Evolutionary conservation across 2,113 vertebrate species (phyloP), one percentile per base, ranked within the genome.

Genomic region (Platysteira castanea): DNA sequence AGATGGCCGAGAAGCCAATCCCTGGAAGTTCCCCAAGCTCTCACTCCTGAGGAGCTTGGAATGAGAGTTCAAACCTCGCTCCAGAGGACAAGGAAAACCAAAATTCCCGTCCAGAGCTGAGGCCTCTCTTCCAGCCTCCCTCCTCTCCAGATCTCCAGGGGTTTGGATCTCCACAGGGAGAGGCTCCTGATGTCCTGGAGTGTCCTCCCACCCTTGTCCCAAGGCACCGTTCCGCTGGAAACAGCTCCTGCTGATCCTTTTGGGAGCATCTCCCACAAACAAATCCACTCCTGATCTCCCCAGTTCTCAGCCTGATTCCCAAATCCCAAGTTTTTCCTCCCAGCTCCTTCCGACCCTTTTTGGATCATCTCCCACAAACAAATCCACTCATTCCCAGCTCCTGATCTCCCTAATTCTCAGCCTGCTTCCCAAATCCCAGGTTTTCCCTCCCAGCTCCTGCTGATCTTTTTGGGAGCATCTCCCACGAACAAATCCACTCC

Each of bases 341-440:
- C 2, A 3, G 5, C 6, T 26, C 46, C 13, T 7, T 2, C 1
- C 21, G 17, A 41, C 15, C 0, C 1, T 10, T 41, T 27, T 27
- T 46, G 46, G 35, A 77, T 1, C 16, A 22, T 2, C 8, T 41
- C 23, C 30, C 6, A 15, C 2, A 1, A 41, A 8, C 7, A 33
- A 77, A 77, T 2, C 35, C 23, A 15, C n/a, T 49, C 12, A 19
- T 18, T 49, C 12, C 73, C 20, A 23, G 10, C 21, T 26, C 44
- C 46, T 16, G 10, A 11, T 50, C 9, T 44, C 41, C 24, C 11
- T 37, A 7, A 60, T 9, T 21, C 9, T 0, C 17, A 21, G 23
- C 8, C 26, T 16, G 8, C 26, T 75, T 16, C 71, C 71, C 41
- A 47, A 75, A 59, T 75, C 33, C 33, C 19, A 59, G 1, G 0